phyloP scores from a whole-genome alignment of 2,113 vertebrate genomes.

The Erythrocercus mccallii region DNA sequence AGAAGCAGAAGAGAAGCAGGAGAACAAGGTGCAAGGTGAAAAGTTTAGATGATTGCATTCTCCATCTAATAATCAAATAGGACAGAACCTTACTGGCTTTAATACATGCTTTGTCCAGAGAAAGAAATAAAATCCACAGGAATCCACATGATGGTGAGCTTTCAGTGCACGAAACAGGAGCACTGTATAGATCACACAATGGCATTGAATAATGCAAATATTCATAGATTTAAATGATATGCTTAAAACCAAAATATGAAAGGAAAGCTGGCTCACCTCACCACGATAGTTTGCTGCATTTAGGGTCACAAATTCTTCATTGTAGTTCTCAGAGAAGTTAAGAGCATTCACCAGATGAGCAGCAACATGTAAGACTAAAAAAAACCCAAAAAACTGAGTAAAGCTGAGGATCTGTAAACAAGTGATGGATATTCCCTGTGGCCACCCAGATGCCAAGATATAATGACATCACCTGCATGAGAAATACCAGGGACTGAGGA shows the following conservation, averaged over 20 bases:
- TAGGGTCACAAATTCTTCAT: constrained; percentile 83
- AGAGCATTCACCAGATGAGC: constrained; percentile 90
- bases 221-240: not conserved
- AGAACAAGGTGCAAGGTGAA: not conserved
- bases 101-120: not conserved
- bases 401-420: not conserved
- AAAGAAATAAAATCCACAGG: not conserved
- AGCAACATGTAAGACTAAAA: constrained; percentile 88
- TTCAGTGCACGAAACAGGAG: not conserved
- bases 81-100: not conserved
- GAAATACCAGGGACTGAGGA: not conserved
- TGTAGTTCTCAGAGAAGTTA: constrained; percentile 89
- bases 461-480: not conserved
- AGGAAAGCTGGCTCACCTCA: constrained; percentile 79
- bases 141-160: not conserved
- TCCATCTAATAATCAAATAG: not conserved
- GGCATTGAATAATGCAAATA: not conserved
- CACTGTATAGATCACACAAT: not conserved
- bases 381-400: not conserved
- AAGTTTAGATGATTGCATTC: not conserved
- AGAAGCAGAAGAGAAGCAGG: not conserved
- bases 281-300: constrained; percentile 88
- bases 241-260: not conserved
- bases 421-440: not conserved
- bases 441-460: not conserved